Conservation (phyloP, 2,797 vertebrate genomes). For the Brachyalestes nurse region DNA sequence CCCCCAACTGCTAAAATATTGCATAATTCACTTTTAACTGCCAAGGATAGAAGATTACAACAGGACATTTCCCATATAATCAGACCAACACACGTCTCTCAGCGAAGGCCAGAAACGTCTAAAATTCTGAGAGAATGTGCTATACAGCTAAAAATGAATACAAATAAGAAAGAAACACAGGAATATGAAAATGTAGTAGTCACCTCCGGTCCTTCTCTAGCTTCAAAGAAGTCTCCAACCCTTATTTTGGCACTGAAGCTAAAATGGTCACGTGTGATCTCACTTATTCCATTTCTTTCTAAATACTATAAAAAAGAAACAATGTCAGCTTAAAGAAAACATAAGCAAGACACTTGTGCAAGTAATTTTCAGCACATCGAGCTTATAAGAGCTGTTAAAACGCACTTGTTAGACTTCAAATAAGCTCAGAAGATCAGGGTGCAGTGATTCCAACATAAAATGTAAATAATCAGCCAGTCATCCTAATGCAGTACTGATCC, state of each 20-base stretch:
- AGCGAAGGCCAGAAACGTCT: not conserved
- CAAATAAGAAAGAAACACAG: not conserved
- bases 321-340: not conserved
- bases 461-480: not conserved
- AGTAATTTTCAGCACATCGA: not conserved
- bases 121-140: not conserved
- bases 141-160: not conserved
- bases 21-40: slow-evolving; percentile 40
- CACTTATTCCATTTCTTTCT: slow-evolving; percentile 91
- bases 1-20: slow-evolving; percentile 27
- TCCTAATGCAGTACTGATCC: not conserved
- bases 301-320: slow-evolving; percentile 83
- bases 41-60: slow-evolving; percentile 11
- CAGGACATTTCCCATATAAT: not conserved
- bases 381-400: not conserved
- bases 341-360: not conserved
- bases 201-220: slow-evolving; percentile 94
- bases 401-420: not conserved
- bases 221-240: slow-evolving; percentile 97
- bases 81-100: not conserved
- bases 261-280: slow-evolving; percentile 96
- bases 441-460: not conserved
- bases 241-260: slow-evolving; percentile 98
- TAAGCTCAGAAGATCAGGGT: not conserved
- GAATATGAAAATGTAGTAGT: slow-evolving; percentile 57